Base-by-base conservation (phyloP, 2,888 invertebrate species). In the Oxycera nigricornis region DNA sequence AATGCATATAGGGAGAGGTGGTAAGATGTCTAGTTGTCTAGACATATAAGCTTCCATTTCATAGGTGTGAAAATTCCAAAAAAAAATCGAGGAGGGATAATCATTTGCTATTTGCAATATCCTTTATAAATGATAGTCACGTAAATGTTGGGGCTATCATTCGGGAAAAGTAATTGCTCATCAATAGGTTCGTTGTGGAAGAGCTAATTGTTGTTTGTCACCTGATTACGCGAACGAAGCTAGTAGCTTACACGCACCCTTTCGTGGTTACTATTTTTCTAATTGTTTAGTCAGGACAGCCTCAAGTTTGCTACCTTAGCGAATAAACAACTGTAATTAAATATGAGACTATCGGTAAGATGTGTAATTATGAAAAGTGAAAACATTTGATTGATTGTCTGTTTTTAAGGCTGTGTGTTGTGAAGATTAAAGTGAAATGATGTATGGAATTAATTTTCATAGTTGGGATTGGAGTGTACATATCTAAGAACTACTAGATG, bases 331-430 rank as follows among this genome's bases (percentile, higher is more conserved):
- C 59, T 9, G 17, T 7, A n/a, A 55, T 55, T 55, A 20, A 55
- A 2, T n/a, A 59, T 59, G 59, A 59, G n/a, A 59, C 9, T 14
- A 11, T 28, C 30, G 59, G 59, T 59, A 59, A 59, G 59, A 59
- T 26, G 24, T 22, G 24, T 55, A 30, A 2, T 28, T 17, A 59
- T 59, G 14, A 22, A 59, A 59, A 59, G 28, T 59, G 59, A 28
- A 24, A 28, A 59, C 30, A 6, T 28, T 28, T 59, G 6, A 55
- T 55, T 55, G 11, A 46, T n/a, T 14, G 11, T 46, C 3, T 46
- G n/a, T n/a, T n/a, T n/a, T n/a, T n/a, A n/a, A n/a, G n/a, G n/a
- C n/a, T n/a, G n/a, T n/a, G n/a, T n/a, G n/a, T n/a, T n/a, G n/a
- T n/a, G n/a, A n/a, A n/a, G n/a, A n/a, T n/a, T n/a, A n/a, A n/a